Base-by-base conservation (phyloP, 2,888 invertebrate species). In the Chymomyza procnemis region DNA sequence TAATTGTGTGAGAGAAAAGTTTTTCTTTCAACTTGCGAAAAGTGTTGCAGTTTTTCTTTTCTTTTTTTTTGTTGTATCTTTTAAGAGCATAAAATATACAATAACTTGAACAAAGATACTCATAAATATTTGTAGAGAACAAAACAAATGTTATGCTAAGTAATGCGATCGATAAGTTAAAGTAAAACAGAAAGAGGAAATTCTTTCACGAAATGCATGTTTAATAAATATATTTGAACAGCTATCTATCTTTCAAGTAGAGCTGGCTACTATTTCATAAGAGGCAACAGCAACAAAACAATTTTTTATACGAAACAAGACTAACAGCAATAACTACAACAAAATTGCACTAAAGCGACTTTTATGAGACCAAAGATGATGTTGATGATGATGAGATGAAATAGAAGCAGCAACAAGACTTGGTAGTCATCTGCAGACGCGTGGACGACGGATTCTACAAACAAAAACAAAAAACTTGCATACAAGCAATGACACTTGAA, bases 331-430 rank as follows among this genome's bases (percentile, higher is more conserved):
- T 46, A 22, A 14, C 22, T 34, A 14, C 14, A 34, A 46, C 26
- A 12, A 21, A 56, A 30, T 26, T 12, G 26, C 34, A 58, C n/a
- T 58, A 30, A 61, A 67, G 55, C 66, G 79, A 78, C 81, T 75
- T 85, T 85, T 81, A 86, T 71, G 50, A 18, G 6, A 50, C 50
- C 9, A 18, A 50, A 14, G 50, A 18, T n/a, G 85, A 75, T 67
- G 70, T 71, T 47, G 70, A 64, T 21, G 58, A 58, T 18, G 60
- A 58, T 63, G 74, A 71, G 67, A 66, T 61, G 69, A 78, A 84
- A 75, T 75, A 72, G 65, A 68, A 75, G 75, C 75, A 76, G 68
- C 73, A 78, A 65, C 67, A 75, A 60, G 16, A 8, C 50, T 50
- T 50, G 16, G 19, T 9, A 14, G 50, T 50, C 16, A 18, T 50